Conservation (phyloP, 2,113 vertebrate species). For the Ochotona curzoniae region DNA sequence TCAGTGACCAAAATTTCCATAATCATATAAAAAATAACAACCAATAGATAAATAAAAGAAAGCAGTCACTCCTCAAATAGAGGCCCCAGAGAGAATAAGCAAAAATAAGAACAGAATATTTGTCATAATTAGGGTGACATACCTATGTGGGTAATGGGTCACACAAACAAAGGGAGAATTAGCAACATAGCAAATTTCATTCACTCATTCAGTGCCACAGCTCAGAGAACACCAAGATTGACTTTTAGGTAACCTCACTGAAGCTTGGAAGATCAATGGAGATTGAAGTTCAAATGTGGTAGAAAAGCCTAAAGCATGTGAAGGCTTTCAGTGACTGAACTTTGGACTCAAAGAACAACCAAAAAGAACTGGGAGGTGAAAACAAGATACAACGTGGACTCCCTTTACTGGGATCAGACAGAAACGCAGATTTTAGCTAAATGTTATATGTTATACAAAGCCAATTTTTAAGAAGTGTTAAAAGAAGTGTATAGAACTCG, state of each 20-base stretch:
- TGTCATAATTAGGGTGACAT: not conserved
- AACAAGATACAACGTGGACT: not conserved
- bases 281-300: not conserved
- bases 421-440: slow-evolving; percentile 27
- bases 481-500: slow-evolving; percentile 30
- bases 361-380: not conserved
- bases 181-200: not conserved
- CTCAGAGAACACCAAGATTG: not conserved
- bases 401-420: not conserved
- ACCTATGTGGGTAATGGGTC: not conserved
- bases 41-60: not conserved
- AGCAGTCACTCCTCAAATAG: not conserved
- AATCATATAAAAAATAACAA: slow-evolving; percentile 18
- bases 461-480: slow-evolving; percentile 4
- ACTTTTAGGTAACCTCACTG: not conserved
- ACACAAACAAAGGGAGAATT: not conserved
- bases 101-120: not conserved
- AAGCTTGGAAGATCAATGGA: not conserved
- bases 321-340: not conserved
- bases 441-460: not conserved
- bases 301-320: not conserved
- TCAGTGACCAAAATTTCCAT: not conserved
- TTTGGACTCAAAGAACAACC: not conserved
- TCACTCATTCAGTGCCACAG: not conserved
- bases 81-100: not conserved